A percentile compares a stretch with the other conserved stretches of the same genome.
These are phyloP conservation scores for Alouatta palliata DNA, from an alignment of 2,113 vertebrate genomes.

Conservation along the genomic window DNA sequence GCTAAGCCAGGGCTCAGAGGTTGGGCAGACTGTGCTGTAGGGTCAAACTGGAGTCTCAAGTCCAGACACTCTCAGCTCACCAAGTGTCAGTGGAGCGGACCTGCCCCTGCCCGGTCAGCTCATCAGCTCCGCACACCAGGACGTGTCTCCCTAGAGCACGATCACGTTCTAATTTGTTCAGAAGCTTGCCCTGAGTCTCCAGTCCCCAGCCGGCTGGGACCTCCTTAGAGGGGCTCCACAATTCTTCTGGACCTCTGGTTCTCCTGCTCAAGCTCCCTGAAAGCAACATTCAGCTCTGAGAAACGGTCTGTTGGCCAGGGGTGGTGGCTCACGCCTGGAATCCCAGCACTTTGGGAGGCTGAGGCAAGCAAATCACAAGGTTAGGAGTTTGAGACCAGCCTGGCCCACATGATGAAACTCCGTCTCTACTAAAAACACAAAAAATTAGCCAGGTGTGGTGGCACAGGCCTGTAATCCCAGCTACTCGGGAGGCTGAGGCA, in stretches of 20 bases:
- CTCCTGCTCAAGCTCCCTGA: not conserved
- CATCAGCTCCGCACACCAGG: fast-evolving
- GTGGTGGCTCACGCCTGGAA: no score
- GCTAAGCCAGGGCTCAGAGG: not conserved
- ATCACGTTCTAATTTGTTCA: not conserved
- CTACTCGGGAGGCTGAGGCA: no score
- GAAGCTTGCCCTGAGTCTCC: not conserved
- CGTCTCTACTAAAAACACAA: no score
- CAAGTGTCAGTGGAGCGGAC: not conserved
- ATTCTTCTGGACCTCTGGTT: not conserved
- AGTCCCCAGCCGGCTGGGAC: not conserved
- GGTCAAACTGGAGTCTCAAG: not conserved
- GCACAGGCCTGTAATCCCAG: no score
- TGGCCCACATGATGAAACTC: no score
- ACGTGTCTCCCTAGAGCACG: no score
- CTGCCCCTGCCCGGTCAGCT: not conserved
- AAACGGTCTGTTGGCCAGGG: not conserved
- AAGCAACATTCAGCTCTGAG: not conserved
- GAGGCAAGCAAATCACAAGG: no score
- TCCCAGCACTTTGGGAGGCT: no score
- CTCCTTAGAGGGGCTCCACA: no score
- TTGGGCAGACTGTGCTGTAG: fast-evolving
- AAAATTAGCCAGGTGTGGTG: no score
- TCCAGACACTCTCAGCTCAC: not conserved
- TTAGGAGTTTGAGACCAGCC: no score